Evolutionary conservation across 2,797 vertebrate genomes (phyloP).

Genomic region (Dallia pectoralis): DNA sequence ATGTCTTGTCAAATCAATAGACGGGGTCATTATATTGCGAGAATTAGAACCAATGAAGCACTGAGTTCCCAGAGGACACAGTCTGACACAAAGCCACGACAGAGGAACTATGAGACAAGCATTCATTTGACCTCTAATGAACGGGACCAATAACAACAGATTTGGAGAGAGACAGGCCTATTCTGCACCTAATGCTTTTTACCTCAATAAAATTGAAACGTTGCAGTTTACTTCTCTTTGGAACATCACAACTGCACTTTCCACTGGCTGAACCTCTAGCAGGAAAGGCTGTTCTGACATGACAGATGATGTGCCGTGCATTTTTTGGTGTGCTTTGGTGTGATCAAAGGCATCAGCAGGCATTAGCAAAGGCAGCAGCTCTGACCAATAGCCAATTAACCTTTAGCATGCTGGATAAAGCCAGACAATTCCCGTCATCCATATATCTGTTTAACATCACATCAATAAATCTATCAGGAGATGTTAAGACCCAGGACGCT

Average conservation of each 20-base stretch:
- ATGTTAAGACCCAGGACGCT: neutral
- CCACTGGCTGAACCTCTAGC: neutral
- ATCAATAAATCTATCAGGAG: neutral
- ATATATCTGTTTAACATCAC: neutral
- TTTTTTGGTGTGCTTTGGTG: neutral
- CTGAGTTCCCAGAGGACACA: neutral
- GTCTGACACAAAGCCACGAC: neutral
- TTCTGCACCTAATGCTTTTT: neutral
- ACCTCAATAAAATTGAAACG: neutral
- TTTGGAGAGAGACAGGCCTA: neutral
- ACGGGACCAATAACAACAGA: neutral
- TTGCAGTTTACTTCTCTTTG: neutral
- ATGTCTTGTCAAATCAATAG: neutral
- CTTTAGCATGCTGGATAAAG: neutral
- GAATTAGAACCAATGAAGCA: neutral
- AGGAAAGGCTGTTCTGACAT: neutral
- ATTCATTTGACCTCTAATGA: neutral
- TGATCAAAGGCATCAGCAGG: neutral
- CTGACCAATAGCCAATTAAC: conserved; percentile 4
- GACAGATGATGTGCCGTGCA: neutral
- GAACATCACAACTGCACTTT: neutral
- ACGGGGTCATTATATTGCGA: neutral
- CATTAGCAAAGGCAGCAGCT: too few relatives aligned
- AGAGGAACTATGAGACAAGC: neutral
- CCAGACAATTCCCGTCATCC: neutral